Conservation (phyloP, 1,140 invertebrate genomes). For the Epicauta chinensis region DNA sequence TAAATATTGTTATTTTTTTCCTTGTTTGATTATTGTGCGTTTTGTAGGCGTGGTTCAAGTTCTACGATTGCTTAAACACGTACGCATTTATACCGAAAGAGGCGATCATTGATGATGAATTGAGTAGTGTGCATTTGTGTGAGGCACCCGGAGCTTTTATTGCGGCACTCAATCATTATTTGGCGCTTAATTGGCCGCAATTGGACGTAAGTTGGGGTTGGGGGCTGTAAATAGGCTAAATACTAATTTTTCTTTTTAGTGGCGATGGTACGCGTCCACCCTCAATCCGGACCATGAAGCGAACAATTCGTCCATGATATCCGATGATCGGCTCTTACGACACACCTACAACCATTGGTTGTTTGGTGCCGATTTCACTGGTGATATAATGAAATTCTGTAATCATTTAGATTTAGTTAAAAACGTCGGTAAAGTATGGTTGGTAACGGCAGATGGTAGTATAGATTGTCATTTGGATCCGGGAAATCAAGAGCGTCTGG, state of each 20-base stretch:
- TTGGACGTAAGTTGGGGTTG: conserved; percentile 45
- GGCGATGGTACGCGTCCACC: conserved; percentile 80
- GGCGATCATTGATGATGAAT: conserved; percentile 39
- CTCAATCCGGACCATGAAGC: conserved; percentile 91
- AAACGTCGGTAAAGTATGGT: conserved; percentile 36
- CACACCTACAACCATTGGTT: conserved; percentile 73
- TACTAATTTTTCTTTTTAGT: conserved; percentile 47
- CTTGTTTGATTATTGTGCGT: background rate
- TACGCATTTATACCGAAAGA: conserved; percentile 53
- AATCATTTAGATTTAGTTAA: conserved; percentile 50
- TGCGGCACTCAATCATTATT: conserved; percentile 79
- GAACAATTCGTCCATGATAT: conserved; percentile 71
- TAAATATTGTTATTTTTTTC: conserved; percentile 8
- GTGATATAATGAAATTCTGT: conserved; percentile 64
- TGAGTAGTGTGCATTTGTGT: conserved; percentile 80
- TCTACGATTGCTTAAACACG: conserved; percentile 73
- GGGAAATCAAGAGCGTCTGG: conserved; percentile 75
- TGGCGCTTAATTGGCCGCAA: conserved; percentile 51
- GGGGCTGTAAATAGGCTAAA: background rate
- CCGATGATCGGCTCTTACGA: conserved; percentile 79
- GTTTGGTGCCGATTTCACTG: conserved; percentile 79
- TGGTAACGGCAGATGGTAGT: conserved; percentile 91
- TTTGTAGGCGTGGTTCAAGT: conserved; percentile 81
- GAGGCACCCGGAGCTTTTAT: conserved; percentile 94
- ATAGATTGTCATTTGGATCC: conserved; percentile 79